Evolutionary conservation across 2,888 invertebrate genomes (phyloP).

Genomic region (Lepidochrysops patricia): DNA sequence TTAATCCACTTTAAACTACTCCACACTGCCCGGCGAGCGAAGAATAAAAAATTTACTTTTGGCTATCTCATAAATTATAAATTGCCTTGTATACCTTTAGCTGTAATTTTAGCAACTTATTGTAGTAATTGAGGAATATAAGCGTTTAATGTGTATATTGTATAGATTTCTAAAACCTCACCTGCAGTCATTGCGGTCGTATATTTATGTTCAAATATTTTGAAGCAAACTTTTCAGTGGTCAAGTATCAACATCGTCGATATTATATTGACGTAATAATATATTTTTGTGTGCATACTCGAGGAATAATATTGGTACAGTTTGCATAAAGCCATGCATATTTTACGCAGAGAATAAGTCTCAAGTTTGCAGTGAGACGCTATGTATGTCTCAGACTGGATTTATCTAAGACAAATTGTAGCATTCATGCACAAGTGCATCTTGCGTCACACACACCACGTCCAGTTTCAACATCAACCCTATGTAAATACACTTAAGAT

Average conservation of each 20-base stretch:
- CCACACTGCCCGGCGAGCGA: background rate
- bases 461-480: background rate
- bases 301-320: background rate
- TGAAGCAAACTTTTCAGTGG: too few species aligned
- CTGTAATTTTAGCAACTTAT: too few species aligned
- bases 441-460: background rate
- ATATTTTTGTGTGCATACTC: background rate
- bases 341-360: constrained; percentile 18
- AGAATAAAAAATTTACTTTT: background rate
- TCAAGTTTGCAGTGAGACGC: constrained; percentile 38
- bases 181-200: too few species aligned
- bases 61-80: too few species aligned
- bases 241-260: too few species aligned
- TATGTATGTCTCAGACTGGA: constrained; percentile 57
- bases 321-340: background rate
- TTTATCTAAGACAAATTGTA: constrained; percentile 68
- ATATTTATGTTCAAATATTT: too few species aligned
- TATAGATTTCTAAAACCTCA: too few species aligned
- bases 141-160: too few species aligned
- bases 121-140: too few species aligned
- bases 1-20: background rate
- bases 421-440: constrained; percentile 33
- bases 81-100: background rate
- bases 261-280: too few species aligned
- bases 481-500: background rate